phyloP scores from a whole-genome alignment of 2,113 vertebrate species.

The Scolopax mira region DNA sequence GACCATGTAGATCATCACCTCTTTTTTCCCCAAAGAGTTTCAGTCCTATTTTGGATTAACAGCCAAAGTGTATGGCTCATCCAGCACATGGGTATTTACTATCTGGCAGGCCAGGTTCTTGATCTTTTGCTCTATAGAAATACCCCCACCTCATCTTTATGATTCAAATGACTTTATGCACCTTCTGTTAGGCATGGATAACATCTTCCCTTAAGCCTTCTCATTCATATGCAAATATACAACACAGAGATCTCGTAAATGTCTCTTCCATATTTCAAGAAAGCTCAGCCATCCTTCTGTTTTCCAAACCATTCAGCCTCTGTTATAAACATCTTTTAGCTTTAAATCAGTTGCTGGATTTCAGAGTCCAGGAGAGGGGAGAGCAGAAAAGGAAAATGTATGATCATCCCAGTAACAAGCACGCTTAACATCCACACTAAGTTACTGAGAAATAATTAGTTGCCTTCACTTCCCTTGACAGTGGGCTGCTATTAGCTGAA shows the following conservation, averaged over 20 bases:
- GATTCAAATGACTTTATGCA: not conserved
- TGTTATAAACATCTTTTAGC: not conserved
- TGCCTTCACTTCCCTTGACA: fast-evolving
- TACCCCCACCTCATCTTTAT: not conserved
- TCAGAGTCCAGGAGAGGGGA: not conserved
- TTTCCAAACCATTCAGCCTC: not conserved
- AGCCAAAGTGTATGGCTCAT: not conserved
- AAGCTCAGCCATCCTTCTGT: not conserved
- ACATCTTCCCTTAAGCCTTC: not conserved
- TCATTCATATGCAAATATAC: not conserved
- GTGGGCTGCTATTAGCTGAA: not conserved
- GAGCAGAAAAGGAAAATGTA: not conserved
- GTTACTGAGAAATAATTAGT: not conserved
- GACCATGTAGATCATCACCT: not conserved
- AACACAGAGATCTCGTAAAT: not conserved
- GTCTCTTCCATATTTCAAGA: not conserved
- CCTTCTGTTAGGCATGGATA: not conserved
- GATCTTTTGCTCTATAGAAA: not conserved
- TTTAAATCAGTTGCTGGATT: not conserved
- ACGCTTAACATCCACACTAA: not conserved
- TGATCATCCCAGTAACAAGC: not conserved
- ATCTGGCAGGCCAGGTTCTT: not conserved
- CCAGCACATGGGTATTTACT: not conserved
- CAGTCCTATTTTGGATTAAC: not conserved
- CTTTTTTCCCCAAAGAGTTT: not conserved